Conservation (phyloP, 2,888 invertebrate species). For the Noctua janthe region DNA sequence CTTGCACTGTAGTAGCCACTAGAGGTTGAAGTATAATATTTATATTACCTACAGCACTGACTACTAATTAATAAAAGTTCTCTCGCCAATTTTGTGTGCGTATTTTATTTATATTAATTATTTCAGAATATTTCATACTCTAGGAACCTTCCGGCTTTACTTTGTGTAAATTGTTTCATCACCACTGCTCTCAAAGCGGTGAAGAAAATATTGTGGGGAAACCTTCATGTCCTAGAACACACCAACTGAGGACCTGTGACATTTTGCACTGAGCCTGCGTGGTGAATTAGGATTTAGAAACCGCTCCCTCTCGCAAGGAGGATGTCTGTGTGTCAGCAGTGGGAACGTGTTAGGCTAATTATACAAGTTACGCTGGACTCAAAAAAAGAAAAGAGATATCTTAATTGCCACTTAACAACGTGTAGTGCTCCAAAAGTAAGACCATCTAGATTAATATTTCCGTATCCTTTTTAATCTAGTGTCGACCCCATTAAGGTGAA, state of each 20-base stretch:
- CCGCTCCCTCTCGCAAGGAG: not conserved
- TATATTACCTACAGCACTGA: not conserved
- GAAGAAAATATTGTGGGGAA: not conserved
- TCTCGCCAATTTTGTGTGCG: not conserved
- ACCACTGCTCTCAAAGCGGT: not conserved
- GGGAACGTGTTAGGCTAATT: not conserved
- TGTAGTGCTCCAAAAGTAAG: not conserved
- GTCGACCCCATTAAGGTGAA: not conserved
- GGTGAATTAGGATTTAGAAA: not conserved
- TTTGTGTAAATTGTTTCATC: not conserved
- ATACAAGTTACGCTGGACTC: not conserved
- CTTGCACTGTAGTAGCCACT: constrained; percentile 33
- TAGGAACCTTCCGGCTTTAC: not conserved
- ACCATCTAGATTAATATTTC: not conserved
- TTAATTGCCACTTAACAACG: not conserved
- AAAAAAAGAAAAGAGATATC: too few relatives aligned
- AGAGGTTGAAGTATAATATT: constrained; percentile 10
- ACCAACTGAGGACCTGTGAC: not conserved
- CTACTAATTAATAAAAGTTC: constrained; percentile 6
- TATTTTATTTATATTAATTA: not conserved
- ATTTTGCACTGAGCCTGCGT: not conserved
- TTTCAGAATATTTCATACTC: not conserved
- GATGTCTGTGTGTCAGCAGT: not conserved
- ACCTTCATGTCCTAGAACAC: not conserved
- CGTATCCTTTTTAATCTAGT: not conserved